Base-by-base conservation (phyloP, 2,888 invertebrate genomes). In the Athalia circularis region DNA sequence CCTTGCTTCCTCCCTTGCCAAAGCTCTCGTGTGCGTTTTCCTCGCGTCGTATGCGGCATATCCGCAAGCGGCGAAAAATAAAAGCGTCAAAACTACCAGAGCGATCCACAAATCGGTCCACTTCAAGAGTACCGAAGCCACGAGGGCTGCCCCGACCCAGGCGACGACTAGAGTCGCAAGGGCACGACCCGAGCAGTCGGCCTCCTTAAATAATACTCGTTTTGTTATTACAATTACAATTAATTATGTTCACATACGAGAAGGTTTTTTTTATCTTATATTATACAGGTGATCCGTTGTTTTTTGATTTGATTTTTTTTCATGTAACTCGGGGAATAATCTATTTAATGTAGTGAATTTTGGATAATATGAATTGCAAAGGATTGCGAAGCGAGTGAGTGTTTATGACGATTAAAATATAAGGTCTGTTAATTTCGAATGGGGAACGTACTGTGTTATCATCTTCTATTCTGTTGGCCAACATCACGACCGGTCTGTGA, bases 71-170 rank as follows among this genome's bases (percentile, higher is more conserved):
- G 85, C 74, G 11, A 87, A 78, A 67, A 87, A 87, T n/a, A 87
- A 80, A 47, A 86, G 72, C 47, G 87, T 86, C 47, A 87, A 59
- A 65, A 86, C 77, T 15, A 84, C 84, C 72, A 87, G 80, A 9
- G 86, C 86, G 43, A 87, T 83, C 87, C 87, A 87, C 86, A 86
- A 85, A 77, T 87, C 85, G 64, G 85, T 84, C 87, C 86, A 86
- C 50, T 84, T 82, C 15, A 87, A 78, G 45, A 87, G 78, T 61
- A 86, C 81, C 43, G 87, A 86, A 5, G 87, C 86, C 57, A 86
- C 82, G 84, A 87, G 85, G 3, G 86, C 86, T 6, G 84, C 85
- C 9, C 85, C 83, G 2, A 87, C 83, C 87, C 87, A 87, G 47
- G 85, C 86, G 50, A 86, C 81, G 70, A 87, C 68, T 8, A 87